Percentiles rank a stretch among this genome's conserved stretches.
Evolutionary conservation across 2,113 vertebrate genomes (phyloP).

Genomic region (Sinocyclocheilus rhinocerous): DNA sequence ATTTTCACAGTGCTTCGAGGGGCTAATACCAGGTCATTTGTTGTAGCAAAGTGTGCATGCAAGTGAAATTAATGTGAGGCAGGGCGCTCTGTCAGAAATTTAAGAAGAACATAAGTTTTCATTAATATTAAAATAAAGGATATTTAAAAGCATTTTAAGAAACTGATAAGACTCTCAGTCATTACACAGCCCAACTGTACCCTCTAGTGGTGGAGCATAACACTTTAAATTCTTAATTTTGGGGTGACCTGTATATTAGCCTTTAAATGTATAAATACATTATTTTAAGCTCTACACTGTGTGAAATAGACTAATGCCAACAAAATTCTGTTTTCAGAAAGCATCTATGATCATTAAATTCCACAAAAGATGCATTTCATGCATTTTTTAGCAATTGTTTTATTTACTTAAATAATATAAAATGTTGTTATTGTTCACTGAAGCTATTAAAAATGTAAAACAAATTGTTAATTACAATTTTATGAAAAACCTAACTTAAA

Average conservation of each 20-base stretch:
- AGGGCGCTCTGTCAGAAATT: neutral
- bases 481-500: neutral
- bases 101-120: neutral
- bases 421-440: neutral
- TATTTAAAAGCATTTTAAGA: neutral
- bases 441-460: neutral
- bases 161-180: neutral
- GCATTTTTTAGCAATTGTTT: neutral
- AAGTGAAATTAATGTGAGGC: neutral
- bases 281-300: neutral
- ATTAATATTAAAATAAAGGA: neutral
- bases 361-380: neutral
- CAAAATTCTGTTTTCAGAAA: neutral
- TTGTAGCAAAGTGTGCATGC: neutral
- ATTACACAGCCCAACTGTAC: neutral
- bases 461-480: too few relatives aligned
- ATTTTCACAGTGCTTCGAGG: neutral
- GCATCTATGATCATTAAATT: neutral
- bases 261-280: neutral
- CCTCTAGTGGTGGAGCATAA: slow-evolving; percentile 28
- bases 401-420: neutral
- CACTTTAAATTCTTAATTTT: neutral
- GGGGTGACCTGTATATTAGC: neutral
- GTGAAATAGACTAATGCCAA: neutral
- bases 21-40: neutral